Evolutionary conservation across 2,888 invertebrate genomes (phyloP), one percentile per base, ranked within the genome.

Genomic region (Drosophila tanythrix): DNA sequence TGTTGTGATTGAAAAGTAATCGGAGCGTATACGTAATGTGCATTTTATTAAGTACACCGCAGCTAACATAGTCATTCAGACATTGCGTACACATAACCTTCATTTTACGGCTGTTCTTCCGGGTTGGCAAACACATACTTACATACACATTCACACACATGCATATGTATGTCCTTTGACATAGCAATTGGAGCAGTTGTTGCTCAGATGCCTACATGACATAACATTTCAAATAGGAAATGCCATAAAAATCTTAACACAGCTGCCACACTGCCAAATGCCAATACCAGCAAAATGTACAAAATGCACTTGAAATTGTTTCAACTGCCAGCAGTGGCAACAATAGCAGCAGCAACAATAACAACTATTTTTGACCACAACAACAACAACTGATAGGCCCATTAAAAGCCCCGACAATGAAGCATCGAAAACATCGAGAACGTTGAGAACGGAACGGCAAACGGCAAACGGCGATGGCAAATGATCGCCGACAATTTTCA

Each of bases 401-500:
- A 88, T 88, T 81, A 79, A 79, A 87, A 79, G 74, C 67, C 77
- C 82, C 81, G 76, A 87, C 87, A 85, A 72, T 74, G 78, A 69
- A 71, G 60, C 68, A 83, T 71, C 79, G 71, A 82, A 71, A 71
- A 68, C 72, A 75, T 33, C 59, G 70, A 63, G 62, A 65, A 72
- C 77, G 76, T 57, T 63, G 73, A 60, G 72, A 68, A 61, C 73
- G 73, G 61, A 40, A 57, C 60, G 58, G 51, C 72, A 43, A 62
- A 62, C 72, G 50, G 52, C 59, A 36, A 58, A 48, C 61, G 76
- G 43, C 64, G 70, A 73, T 59, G 61, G 57, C 75, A 74, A 76
- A 74, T 62, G 61, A 74, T 74, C 75, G 62, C 71, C 71, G 53
- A 66, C 76, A 70, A 66, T 76, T 76, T 76, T 76, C 75, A 76